A percentile compares a stretch with the other conserved stretches of the same genome.
Evolutionary conservation across 1,140 invertebrate species (phyloP).

Genomic region (Coenobita brevimanus): DNA sequence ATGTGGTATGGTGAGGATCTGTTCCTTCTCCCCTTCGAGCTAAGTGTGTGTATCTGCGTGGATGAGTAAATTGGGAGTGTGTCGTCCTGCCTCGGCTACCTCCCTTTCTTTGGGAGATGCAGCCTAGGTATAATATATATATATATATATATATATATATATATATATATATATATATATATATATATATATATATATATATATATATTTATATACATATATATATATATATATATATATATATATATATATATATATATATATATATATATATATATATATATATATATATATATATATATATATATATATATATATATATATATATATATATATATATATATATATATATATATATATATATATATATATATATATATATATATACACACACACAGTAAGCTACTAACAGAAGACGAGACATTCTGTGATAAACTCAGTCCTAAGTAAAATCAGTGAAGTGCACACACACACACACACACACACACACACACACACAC

Average conservation of each 20-base stretch:
- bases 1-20: too few relatives aligned
- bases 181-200: not conserved
- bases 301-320: not conserved
- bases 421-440: too few relatives aligned
- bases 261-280: slow-evolving; percentile 9
- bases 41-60: not conserved
- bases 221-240: slow-evolving; percentile 16
- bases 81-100: too few relatives aligned
- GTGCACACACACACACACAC: too few relatives aligned
- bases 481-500: too few relatives aligned
- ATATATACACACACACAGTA: slow-evolving; percentile 26
- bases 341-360: slow-evolving; percentile 11
- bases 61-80: too few relatives aligned
- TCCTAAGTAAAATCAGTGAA: too few relatives aligned
- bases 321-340: slow-evolving; percentile 13
- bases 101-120: too few relatives aligned
- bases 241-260: slow-evolving; percentile 13
- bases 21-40: too few relatives aligned
- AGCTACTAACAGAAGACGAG: not conserved
- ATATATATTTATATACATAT: slow-evolving; percentile 2
- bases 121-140: too few relatives aligned
- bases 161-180: slow-evolving; percentile 6
- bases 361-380: slow-evolving; percentile 8
- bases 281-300: not conserved
- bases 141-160: slow-evolving; percentile 7